These are phyloP conservation scores for Aphelinus atriplicis DNA, from an alignment of 1,140 invertebrate species.

Conservation along the genomic window DNA sequence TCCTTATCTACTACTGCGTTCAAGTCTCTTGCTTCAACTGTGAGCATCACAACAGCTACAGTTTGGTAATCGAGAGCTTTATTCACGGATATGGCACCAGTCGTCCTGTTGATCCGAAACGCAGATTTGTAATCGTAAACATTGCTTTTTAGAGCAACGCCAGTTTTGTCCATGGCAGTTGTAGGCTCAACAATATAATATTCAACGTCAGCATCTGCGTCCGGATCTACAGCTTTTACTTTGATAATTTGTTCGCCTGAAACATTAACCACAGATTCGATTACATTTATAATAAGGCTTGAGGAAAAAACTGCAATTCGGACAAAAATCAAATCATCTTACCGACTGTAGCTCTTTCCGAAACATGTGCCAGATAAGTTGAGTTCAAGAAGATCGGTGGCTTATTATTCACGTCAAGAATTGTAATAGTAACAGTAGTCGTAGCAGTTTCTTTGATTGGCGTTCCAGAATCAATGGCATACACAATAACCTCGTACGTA, in stretches of 20 bases:
- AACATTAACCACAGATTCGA: constrained; percentile 13
- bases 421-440: constrained; percentile 76
- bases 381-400: constrained; percentile 78
- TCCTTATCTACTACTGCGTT: constrained; percentile 76
- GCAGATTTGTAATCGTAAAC: constrained; percentile 75
- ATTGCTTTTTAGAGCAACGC: constrained; percentile 72
- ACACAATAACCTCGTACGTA: constrained; percentile 77
- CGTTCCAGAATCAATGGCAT: constrained; percentile 77
- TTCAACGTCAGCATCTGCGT: constrained; percentile 74
- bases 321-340: constrained; percentile 24
- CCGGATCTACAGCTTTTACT: constrained; percentile 76
- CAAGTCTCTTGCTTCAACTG: constrained; percentile 76
- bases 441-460: constrained; percentile 81
- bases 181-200: constrained; percentile 77
- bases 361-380: constrained; percentile 75
- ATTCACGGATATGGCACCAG: constrained; percentile 77
- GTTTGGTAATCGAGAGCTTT: constrained; percentile 80
- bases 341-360: constrained; percentile 75
- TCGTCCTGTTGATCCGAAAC: constrained; percentile 76
- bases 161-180: constrained; percentile 79
- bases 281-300: neutral
- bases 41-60: constrained; percentile 81
- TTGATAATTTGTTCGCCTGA: constrained; percentile 70
- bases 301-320: too few relatives aligned
- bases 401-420: constrained; percentile 86